Conservation (phyloP, 2,113 vertebrate genomes). For the Hemicordylus capensis region DNA sequence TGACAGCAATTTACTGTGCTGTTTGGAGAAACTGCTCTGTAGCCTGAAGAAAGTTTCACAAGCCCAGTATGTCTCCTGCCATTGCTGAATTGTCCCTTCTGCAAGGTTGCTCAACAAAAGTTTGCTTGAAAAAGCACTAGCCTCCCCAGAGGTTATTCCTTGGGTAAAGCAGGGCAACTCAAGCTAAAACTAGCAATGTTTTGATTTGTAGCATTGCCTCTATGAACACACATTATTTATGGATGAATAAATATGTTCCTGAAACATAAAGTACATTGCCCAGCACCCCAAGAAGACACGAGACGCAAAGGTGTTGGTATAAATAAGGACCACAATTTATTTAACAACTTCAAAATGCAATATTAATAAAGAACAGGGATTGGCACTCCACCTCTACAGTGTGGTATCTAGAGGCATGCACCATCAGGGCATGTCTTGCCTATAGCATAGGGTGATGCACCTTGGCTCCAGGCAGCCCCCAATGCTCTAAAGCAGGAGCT, state of each 20-base stretch:
- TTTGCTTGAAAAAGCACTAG: slow-evolving; percentile 29
- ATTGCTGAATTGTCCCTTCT: not conserved
- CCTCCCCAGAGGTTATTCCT: slow-evolving; percentile 33
- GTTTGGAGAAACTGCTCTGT: not conserved
- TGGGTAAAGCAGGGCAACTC: slow-evolving; percentile 44
- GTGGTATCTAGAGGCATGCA: too few species aligned
- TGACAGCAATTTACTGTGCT: not conserved
- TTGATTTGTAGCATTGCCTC: slow-evolving; percentile 12
- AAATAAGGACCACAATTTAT: too few species aligned
- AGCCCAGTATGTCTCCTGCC: not conserved
- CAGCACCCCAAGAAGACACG: too few species aligned
- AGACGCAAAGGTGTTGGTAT: too few species aligned
- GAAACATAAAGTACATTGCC: slow-evolving; percentile 3
- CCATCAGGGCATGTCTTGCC: too few species aligned
- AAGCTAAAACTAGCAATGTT: slow-evolving; percentile 38
- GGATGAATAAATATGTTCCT: slow-evolving; percentile 3
- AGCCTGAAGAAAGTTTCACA: not conserved
- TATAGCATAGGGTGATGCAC: too few species aligned
- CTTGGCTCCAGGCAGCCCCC: too few species aligned
- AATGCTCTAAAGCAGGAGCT: too few species aligned
- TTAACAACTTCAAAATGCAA: too few species aligned
- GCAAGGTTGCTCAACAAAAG: slow-evolving; percentile 20
- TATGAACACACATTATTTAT: slow-evolving; percentile 26
- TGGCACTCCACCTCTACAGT: too few species aligned
- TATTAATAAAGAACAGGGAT: too few species aligned